phyloP scores from a whole-genome alignment of 1,140 invertebrate genomes.

The Aphelinus certus region DNA sequence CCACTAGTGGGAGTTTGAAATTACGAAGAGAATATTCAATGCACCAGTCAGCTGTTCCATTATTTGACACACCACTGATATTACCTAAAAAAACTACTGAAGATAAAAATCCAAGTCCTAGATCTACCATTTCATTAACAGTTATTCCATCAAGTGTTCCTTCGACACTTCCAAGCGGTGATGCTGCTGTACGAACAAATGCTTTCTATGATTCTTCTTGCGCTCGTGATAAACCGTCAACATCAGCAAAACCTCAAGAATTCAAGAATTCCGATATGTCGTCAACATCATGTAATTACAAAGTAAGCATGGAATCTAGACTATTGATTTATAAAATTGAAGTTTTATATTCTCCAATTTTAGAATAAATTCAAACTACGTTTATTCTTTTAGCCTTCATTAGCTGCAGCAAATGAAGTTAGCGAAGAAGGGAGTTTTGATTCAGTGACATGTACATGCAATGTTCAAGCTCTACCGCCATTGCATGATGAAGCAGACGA shows the following conservation, averaged over 20 bases:
- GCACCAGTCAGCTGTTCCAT: conserved; percentile 51
- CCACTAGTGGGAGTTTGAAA: conserved; percentile 57
- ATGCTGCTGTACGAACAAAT: conserved; percentile 41
- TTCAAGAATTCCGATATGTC: background rate
- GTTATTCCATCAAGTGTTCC: conserved; percentile 48
- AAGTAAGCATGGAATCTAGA: conserved; percentile 35
- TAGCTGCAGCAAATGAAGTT: conserved; percentile 56
- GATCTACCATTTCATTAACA: conserved; percentile 25
- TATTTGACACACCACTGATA: conserved; percentile 48
- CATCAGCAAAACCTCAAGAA: conserved; percentile 4
- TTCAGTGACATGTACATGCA: conserved; percentile 63
- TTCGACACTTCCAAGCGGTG: conserved; percentile 43
- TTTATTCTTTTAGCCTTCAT: conserved; percentile 50
- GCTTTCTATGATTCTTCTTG: conserved; percentile 23
- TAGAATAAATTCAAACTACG: too few species aligned
- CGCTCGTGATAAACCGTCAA: conserved; percentile 1
- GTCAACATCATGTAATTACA: conserved; percentile 37
- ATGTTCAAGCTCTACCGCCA: conserved; percentile 60
- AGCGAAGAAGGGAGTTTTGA: conserved; percentile 64
- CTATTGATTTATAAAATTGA: too few species aligned
- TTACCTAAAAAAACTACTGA: conserved; percentile 1
- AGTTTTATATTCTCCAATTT: too few species aligned
- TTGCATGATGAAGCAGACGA: conserved; percentile 74
- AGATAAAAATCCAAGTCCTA: conserved; percentile 42
- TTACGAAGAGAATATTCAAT: conserved; percentile 50